Percentiles rank a stretch among this genome's conserved stretches.
Evolutionary conservation across 2,113 vertebrate genomes (phyloP).

Genomic region (Zapornia atra): DNA sequence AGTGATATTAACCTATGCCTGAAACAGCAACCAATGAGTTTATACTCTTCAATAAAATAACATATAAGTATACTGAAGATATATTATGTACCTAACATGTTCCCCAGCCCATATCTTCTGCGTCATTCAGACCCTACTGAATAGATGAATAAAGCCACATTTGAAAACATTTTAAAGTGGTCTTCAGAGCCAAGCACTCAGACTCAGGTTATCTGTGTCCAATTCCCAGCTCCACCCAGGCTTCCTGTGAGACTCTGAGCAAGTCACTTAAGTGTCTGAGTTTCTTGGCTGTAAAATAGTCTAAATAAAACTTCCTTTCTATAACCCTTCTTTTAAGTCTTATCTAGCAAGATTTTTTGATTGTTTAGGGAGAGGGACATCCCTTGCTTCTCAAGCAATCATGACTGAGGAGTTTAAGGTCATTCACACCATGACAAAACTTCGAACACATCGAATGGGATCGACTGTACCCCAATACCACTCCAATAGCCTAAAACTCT

Average conservation of each 20-base stretch:
- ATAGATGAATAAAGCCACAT: conserved; percentile 20
- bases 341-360: not conserved
- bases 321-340: not conserved
- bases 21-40: not conserved
- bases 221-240: conserved; percentile 31
- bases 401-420: not conserved
- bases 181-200: conserved; percentile 20
- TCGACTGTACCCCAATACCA: not conserved
- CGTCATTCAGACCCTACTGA: not conserved
- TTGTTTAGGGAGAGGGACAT: conserved; percentile 9
- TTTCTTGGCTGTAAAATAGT: conserved; percentile 25
- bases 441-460: not conserved
- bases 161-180: conserved; percentile 32
- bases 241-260: conserved; percentile 34
- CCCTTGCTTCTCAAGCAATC: not conserved
- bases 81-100: not conserved
- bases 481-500: not conserved
- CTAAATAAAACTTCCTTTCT: conserved; percentile 19
- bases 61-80: not conserved
- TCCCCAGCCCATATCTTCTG: not conserved
- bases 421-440: not conserved
- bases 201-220: conserved; percentile 20
- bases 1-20: conserved; percentile 26
- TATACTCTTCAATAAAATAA: not conserved
- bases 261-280: not conserved